phyloP scores from a whole-genome alignment of 2,113 vertebrate genomes.

The Tachysurus fulvidraco region DNA sequence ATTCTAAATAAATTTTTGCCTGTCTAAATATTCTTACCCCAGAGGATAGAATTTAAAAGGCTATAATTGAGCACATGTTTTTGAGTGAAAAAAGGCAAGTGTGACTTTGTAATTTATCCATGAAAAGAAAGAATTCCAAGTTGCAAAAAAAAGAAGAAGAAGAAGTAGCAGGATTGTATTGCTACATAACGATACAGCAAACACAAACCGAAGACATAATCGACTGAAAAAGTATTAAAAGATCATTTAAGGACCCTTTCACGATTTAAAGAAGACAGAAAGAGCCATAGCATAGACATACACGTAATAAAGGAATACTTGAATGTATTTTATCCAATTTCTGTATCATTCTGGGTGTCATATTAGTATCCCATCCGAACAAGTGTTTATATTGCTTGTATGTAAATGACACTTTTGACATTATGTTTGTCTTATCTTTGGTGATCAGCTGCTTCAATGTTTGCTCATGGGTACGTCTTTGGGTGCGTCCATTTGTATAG shows the following conservation, averaged over 20 bases:
- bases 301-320: neutral
- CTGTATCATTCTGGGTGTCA: neutral
- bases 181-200: neutral
- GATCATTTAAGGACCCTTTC: neutral
- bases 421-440: conserved; percentile 61
- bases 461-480: conserved; percentile 65
- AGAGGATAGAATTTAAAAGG: neutral
- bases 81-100: neutral
- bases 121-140: neutral
- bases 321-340: neutral
- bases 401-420: conserved; percentile 63
- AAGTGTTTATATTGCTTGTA: neutral
- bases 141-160: neutral
- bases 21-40: neutral
- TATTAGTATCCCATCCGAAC: neutral
- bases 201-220: neutral
- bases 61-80: neutral
- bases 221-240: neutral
- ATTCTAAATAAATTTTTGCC: neutral
- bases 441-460: conserved; percentile 62
- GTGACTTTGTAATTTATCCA: neutral
- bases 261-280: neutral
- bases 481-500: conserved; percentile 68
- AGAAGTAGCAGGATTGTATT: neutral
- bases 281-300: neutral